A percentile compares a stretch with the other conserved stretches of the same genome.
phyloP scores from a whole-genome alignment of 2,888 invertebrate species.

The Eurois occulta region DNA sequence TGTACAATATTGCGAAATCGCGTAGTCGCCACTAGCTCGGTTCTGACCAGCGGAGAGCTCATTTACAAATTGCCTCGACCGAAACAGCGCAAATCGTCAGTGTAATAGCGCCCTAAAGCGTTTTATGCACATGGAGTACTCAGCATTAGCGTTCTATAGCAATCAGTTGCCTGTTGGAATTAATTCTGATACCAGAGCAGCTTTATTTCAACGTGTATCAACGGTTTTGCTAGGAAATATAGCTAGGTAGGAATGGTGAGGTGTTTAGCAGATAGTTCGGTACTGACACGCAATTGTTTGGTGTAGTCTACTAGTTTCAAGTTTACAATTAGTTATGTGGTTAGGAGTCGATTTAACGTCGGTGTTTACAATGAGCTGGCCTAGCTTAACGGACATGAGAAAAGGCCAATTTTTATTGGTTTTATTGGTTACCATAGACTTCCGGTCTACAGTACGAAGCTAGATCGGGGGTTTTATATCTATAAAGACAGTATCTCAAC shows the following conservation, averaged over 20 bases:
- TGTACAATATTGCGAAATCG: background rate
- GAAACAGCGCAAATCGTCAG: background rate
- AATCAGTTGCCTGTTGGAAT: slow-evolving; percentile 32
- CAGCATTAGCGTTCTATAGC: slow-evolving; percentile 11
- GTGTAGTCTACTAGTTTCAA: too few species aligned
- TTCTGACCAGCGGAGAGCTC: background rate
- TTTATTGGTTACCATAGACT: background rate
- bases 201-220: slow-evolving; percentile 2
- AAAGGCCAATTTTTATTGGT: background rate
- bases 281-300: too few species aligned
- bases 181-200: slow-evolving; percentile 10
- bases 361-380: too few species aligned
- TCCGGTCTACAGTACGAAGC: background rate
- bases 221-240: slow-evolving; percentile 18
- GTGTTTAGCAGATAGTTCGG: slow-evolving; percentile 5
- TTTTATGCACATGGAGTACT: slow-evolving; percentile 16
- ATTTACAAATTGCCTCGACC: background rate
- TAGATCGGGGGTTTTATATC: background rate
- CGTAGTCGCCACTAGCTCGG: background rate
- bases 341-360: background rate
- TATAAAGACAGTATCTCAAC: background rate
- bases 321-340: background rate
- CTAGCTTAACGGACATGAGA: background rate
- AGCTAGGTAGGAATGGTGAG: background rate
- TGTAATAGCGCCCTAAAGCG: slow-evolving; percentile 4